phyloP scores from a whole-genome alignment of 2,888 invertebrate species.

The Erannis defoliaria region DNA sequence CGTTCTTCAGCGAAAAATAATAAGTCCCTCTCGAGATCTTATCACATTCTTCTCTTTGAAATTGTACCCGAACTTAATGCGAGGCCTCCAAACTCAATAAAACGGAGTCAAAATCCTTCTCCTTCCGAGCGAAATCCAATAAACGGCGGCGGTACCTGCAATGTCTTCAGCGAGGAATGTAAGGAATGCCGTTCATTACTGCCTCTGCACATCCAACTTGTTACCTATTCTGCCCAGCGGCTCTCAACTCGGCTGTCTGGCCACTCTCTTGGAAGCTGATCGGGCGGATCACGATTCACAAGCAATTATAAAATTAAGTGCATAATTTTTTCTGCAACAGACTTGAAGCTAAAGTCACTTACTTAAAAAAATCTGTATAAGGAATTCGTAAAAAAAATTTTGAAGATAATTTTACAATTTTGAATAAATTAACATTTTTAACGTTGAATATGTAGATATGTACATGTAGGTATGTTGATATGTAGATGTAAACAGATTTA shows the following conservation, averaged over 20 bases:
- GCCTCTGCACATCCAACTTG: conserved; percentile 72
- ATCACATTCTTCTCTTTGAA: conserved; percentile 28
- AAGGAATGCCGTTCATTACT: conserved; percentile 78
- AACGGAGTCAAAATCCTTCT: conserved; percentile 59
- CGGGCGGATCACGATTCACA: too few species aligned
- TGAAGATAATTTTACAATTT: too few species aligned
- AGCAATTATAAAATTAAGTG: too few species aligned
- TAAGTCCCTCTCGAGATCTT: not conserved
- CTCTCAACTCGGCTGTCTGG: conserved; percentile 23
- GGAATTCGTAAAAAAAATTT: too few species aligned
- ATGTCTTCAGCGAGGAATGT: conserved; percentile 71
- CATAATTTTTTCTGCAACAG: too few species aligned
- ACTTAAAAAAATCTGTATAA: too few species aligned
- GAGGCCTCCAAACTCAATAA: conserved; percentile 62
- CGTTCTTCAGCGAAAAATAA: not conserved
- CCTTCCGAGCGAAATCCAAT: conserved; percentile 71
- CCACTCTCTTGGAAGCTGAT: not conserved
- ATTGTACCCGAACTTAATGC: conserved; percentile 46
- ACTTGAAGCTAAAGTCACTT: too few species aligned
- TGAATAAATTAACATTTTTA: too few species aligned
- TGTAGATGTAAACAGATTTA: too few species aligned
- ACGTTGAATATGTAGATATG: too few species aligned
- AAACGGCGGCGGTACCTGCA: conserved; percentile 69
- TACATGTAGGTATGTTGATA: too few species aligned
- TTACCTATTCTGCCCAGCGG: conserved; percentile 55